Evolutionary conservation across 2,797 vertebrate species (phyloP).

Genomic region (Dendrocincla fuliginosa): DNA sequence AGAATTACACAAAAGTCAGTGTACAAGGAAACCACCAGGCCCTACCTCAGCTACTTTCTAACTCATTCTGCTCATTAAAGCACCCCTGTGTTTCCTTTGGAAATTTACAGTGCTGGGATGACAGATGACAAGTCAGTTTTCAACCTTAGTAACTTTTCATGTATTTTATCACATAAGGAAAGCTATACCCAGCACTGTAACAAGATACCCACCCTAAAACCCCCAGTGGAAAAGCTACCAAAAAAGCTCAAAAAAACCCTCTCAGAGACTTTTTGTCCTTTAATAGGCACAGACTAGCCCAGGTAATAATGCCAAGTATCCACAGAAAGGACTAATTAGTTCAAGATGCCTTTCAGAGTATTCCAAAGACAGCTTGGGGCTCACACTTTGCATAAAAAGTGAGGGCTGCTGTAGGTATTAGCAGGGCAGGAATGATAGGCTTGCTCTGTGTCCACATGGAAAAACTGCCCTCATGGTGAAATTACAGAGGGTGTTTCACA

Average conservation of each 20-base stretch:
- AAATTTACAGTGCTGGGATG: constrained; percentile 35
- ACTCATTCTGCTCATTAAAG: not conserved
- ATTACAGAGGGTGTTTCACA: not conserved
- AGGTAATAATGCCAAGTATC: constrained; percentile 22
- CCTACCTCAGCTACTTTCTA: not conserved
- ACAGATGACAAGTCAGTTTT: not conserved
- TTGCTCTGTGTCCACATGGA: not conserved
- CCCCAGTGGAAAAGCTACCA: not conserved
- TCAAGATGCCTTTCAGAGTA: constrained; percentile 22
- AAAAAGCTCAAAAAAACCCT: not conserved
- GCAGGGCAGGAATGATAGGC: constrained; percentile 5
- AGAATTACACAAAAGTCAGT: constrained; percentile 38
- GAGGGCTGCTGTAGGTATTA: constrained; percentile 25
- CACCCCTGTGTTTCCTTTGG: constrained; percentile 47
- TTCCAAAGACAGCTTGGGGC: not conserved
- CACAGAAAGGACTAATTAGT: not conserved
- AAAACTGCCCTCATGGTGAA: constrained; percentile 22
- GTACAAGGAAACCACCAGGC: constrained; percentile 47
- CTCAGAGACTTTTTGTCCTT: not conserved
- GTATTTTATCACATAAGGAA: constrained; percentile 1
- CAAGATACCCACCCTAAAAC: not conserved
- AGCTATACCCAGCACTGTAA: not conserved
- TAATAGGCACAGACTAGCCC: not conserved
- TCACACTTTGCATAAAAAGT: constrained; percentile 31
- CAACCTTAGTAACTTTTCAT: not conserved